A percentile compares a stretch with the other conserved stretches of the same genome.
Evolutionary conservation across 2,888 invertebrate genomes (phyloP).

Genomic region (Morpho helenor): DNA sequence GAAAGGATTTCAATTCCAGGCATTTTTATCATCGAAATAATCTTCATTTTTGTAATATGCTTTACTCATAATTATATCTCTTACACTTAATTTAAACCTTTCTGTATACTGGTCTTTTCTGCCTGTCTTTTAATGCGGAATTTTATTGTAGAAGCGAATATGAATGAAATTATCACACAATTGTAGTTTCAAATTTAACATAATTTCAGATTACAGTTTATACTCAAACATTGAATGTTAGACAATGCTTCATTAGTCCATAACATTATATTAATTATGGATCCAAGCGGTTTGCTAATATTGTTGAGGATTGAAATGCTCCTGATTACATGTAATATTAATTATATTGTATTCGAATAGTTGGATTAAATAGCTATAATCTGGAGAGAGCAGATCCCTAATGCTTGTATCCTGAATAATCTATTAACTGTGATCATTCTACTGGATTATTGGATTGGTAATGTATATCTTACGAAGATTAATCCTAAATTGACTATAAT

Average conservation of each 20-base stretch:
- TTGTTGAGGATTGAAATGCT: not conserved
- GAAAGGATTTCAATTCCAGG: no score
- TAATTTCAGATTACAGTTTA: no score
- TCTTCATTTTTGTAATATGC: no score
- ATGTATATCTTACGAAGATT: not conserved
- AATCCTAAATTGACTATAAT: not conserved
- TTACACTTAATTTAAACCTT: no score
- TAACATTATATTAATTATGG: slow-evolving; percentile 3
- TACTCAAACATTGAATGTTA: not conserved
- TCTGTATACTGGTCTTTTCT: no score
- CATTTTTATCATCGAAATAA: no score
- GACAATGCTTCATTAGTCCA: not conserved
- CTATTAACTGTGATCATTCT: not conserved
- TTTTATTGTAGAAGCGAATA: no score
- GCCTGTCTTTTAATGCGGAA: no score
- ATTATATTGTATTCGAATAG: slow-evolving; percentile 3
- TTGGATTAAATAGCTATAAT: slow-evolving; percentile 6
- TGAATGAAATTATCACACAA: no score
- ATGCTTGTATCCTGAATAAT: slow-evolving; percentile 7
- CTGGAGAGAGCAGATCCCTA: not conserved
- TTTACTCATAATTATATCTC: no score
- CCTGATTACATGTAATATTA: slow-evolving; percentile 7
- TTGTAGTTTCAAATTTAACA: no score
- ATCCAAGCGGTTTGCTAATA: slow-evolving; percentile 6
- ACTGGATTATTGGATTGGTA: slow-evolving; percentile 1